Evolutionary conservation across 2,888 invertebrate genomes (phyloP), one percentile per base, ranked within the genome.

Genomic region (Drosophila kuntzei): DNA sequence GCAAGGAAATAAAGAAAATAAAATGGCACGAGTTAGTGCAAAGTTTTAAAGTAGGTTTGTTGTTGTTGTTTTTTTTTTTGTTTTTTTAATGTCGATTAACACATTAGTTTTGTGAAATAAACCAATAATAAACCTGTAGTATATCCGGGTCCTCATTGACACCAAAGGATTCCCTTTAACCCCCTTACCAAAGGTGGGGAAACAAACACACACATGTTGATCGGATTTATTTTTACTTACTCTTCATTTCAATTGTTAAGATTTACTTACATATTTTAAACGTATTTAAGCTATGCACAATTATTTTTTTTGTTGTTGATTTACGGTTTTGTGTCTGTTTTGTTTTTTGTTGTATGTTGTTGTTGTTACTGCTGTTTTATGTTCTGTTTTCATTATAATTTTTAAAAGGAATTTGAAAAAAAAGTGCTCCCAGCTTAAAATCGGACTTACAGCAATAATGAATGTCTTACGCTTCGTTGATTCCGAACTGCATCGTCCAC

Each of bases 171-270:
- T 83, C 77, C 89, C 80, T 55, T 79, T 54, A 58, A 87, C 90
- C 87, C 89, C 87, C 87, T 87, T 87, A 90, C 90, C 87, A 87
- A 87, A 87, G 87, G 86, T 79, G 83, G 81, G 84, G 79, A 90
- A 90, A 84, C 83, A 90, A 90, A 90, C 83, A 90, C 89, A 90
- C 82, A 90, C 89, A 85, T 80, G 64, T 79, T 74, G 71, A 74
- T 84, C 73, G 70, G 78, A 82, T 85, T 88, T 90, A 89, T 88
- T 89, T 75, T 89, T 90, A 90, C 81, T 76, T 80, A 89, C 87
- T 89, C 74, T 83, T 82, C 71, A 72, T 89, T 82, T 79, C 70
- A 83, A 77, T 77, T 72, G 62, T 77, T 82, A 72, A 80, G 87
- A 79, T 65, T 89, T 85, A 85, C 89, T 85, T 85, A 85, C 77